Evolutionary conservation across 2,888 invertebrate species (phyloP), one percentile per base, ranked within the genome.

Genomic region (Xylocampa areola): DNA sequence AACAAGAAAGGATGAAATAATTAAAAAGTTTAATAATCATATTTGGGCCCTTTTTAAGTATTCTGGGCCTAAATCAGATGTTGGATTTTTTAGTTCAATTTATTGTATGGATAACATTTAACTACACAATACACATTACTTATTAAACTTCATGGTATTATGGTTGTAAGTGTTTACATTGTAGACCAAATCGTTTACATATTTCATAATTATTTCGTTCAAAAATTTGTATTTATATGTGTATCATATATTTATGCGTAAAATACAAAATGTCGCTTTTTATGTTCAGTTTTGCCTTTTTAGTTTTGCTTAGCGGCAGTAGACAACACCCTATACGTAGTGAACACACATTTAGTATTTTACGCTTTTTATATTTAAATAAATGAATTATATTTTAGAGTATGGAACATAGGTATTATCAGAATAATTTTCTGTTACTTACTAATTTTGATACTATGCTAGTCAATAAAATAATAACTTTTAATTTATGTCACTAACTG

Each of bases 191-290:
- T 32, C 62, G 43, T 55, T 43, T 52, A 50, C 41, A 59, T 45
- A 45, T 51, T 27, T 36, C 50, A 44, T 57, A 51, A 39, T 48
- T 58, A 52, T 60, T 45, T 49, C 29, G 30, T 47, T 48, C 52
- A 43, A 52, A 36, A 51, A 66, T 50, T 50, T 44, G 52, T 60
- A 71, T 69, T 41, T 76, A 68, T 79, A 69, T 73, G 60, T 72
- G 55, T 72, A 54, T 73, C 64, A 72, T 78, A 59, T 78, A 77
- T 78, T 58, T 84, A 75, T 79, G 84, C 87, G 86, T 88, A 85
- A 87, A 88, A 86, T 88, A 87, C 84, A 77, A 86, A 87, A 87
- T 86, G 85, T 76, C 51, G 86, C 86, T 88, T 87, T 16, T 79
- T 86, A 68, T 83, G 48, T 84, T 86, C n/a, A 74, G 73, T 87